Evolutionary conservation across 2,113 vertebrate genomes (phyloP), one percentile per base, ranked within the genome.

Genomic region (Poeciliopsis retropinna): DNA sequence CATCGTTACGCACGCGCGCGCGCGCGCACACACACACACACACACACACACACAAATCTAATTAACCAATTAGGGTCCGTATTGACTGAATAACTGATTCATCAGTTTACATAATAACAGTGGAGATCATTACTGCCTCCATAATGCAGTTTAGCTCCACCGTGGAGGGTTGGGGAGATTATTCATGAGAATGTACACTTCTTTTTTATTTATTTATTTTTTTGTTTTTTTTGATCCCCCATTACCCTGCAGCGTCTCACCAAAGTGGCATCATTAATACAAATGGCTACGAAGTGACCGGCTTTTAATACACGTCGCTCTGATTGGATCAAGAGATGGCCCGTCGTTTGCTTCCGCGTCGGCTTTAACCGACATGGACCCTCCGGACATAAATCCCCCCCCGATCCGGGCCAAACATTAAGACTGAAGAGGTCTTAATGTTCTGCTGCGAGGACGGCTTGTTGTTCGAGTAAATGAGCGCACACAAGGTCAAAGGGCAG

Each of bases 31-130:
- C 31, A 7, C 31, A 32, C 31, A 32, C 31, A 32, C 31, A 32
- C 31, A 80, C 89, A 65, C 73, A 72, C 76, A 72, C 78, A 75
- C 79, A 71, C 81, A 75, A 85, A 86, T 89, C 76, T 67, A 83
- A 92, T 92, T 85, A 90, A 89, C 88, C 86, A 85, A 90, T 92
- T 91, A 92, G 72, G 65, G 47, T 41, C 64, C 65, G n/a, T 84
- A 87, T 83, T 87, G 85, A 87, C 82, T 84, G 79, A 88, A 76
- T 85, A 86, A 83, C 83, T 77, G 89, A 91, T 91, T 89, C 75
- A 76, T 81, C 84, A 76, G 84, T 89, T 91, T 85, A 89, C 90
- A 86, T 90, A 87, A 91, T 79, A 88, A 82, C 79, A 85, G 85
- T 66, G 70, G 70, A 60, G 82, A 85, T 90, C 86, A 88, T 88